Evolutionary conservation across 2,113 vertebrate genomes (phyloP), one percentile per base, ranked within the genome.

Genomic region (Xyliphius kryptos): DNA sequence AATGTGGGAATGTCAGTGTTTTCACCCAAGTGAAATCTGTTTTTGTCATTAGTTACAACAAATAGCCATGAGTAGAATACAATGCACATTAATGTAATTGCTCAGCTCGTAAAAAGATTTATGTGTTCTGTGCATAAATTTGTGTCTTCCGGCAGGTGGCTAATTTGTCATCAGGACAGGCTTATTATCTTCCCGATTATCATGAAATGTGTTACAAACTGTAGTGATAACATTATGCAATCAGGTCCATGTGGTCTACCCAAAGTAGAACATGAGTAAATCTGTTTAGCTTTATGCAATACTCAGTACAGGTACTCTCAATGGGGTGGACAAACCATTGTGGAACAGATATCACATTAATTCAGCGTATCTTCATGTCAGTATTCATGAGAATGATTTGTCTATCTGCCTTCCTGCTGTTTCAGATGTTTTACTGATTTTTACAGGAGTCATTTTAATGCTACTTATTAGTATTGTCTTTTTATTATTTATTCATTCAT

Each of bases 161-260:
- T 61, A 50, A 48, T 73, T 69, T 66, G 62, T 73, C 67, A 69
- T 66, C 48, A 66, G 61, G 67, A 66, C 71, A 66, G 62, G 17
- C 48, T 64, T 66, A 69, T 73, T 66, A 73, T 69, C 66, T 66
- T 58, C 56, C 32, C 40, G 59, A 73, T 69, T 73, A 73, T 69
- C 53, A 57, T 58, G 50, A 69, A 73, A 62, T 48, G 61, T 50
- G 43, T 66, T 60, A 48, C 63, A 61, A 73, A 66, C 46, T 46
- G 44, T 58, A 66, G 51, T 51, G 32, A 57, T 57, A 43, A n/a
- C 22, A 15, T 38, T 20, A 43, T 32, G 16, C 46, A 22, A 32
- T 63, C 26, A 16, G 44, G 19, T 49, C 61, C 56, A 22, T 36
- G 11, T 56, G 51, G 61, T 19, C 22, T 59, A 38, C 65, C 16